These are phyloP conservation scores for Sardinella longiceps DNA, from an alignment of 2,797 vertebrate species.

Conservation along the genomic window DNA sequence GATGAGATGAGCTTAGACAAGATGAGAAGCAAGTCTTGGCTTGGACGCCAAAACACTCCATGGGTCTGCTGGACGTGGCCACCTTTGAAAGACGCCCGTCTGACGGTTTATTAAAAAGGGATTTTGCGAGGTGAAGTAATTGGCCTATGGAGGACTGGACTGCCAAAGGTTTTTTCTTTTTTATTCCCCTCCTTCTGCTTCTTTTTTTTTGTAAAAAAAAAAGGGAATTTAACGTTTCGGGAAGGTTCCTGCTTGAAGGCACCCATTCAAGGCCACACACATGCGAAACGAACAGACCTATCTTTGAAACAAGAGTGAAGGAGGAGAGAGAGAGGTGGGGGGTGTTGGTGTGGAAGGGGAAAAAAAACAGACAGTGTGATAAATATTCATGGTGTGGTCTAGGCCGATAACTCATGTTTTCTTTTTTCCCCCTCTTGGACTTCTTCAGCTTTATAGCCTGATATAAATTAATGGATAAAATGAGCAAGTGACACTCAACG, in stretches of 20 bases:
- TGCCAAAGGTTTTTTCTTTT: slow-evolving; percentile 5
- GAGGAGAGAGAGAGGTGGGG: background rate
- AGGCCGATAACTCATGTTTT: slow-evolving; percentile 35
- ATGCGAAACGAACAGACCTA: slow-evolving; percentile 32
- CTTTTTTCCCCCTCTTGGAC: slow-evolving; percentile 7
- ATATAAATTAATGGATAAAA: slow-evolving; percentile 31
- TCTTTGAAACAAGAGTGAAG: slow-evolving; percentile 23
- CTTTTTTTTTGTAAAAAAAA: background rate
- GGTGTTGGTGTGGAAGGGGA: background rate
- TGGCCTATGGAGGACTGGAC: background rate
- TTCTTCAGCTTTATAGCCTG: slow-evolving; percentile 29
- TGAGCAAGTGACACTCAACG: slow-evolving; percentile 23
- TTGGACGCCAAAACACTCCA: background rate
- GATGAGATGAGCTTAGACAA: no score
- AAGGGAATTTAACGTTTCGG: background rate
- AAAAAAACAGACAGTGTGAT: slow-evolving; percentile 25
- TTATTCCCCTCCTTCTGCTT: background rate
- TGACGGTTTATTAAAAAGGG: background rate
- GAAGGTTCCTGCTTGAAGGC: slow-evolving; percentile 13
- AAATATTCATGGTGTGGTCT: slow-evolving; percentile 43
- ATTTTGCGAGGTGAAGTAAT: slow-evolving; percentile 12
- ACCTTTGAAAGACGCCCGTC: background rate
- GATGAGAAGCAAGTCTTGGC: background rate
- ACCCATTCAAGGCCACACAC: slow-evolving; percentile 28
- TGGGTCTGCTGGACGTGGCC: background rate